These are phyloP conservation scores for Tapirus indicus DNA, from an alignment of 2,797 vertebrate species.

Conservation along the genomic window DNA sequence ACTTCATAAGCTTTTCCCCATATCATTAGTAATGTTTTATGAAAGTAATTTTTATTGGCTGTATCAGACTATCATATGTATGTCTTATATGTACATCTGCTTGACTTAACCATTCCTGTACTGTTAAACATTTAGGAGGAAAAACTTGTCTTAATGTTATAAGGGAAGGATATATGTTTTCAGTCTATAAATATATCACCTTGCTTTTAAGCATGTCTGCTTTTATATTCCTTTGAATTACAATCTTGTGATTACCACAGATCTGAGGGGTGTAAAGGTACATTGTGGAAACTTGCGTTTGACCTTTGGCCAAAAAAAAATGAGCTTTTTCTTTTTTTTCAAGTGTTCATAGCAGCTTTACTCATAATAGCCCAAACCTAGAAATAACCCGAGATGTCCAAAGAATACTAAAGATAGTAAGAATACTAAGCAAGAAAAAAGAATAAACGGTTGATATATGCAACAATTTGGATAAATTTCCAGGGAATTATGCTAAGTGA, in stretches of 20 bases:
- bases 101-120: background rate
- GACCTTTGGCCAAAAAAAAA: background rate
- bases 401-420: no score
- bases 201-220: background rate
- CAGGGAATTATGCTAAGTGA: no score
- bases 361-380: no score
- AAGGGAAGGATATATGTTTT: background rate
- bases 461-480: no score
- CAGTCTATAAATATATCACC: background rate
- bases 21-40: constrained; percentile 4
- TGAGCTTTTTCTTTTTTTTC: no score
- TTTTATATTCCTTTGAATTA: background rate
- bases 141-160: background rate
- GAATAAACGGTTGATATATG: no score
- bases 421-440: no score
- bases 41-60: constrained; percentile 7
- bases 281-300: background rate
- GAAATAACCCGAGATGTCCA: no score
- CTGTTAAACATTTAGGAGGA: background rate
- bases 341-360: no score
- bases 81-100: background rate
- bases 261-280: background rate
- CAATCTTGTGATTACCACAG: background rate
- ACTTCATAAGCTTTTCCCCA: background rate
- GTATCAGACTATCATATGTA: background rate